Percentiles rank a stretch among this genome's conserved stretches.
phyloP scores from a whole-genome alignment of 2,888 invertebrate species.

The Leptura quadrifasciata region DNA sequence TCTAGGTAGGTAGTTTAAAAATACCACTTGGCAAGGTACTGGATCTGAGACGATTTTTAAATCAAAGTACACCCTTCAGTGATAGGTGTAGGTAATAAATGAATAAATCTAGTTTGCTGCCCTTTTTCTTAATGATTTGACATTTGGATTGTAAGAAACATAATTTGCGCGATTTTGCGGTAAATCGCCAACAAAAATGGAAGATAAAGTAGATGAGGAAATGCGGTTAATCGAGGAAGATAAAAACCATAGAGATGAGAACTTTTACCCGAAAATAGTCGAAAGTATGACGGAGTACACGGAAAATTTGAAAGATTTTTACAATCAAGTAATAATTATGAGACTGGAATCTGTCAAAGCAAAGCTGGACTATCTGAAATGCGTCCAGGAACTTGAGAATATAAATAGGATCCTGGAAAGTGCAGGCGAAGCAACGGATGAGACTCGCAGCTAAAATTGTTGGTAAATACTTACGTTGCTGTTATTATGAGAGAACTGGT shows the following conservation, averaged over 20 bases:
- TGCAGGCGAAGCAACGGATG: background rate
- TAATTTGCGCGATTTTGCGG: background rate
- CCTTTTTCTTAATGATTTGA: background rate
- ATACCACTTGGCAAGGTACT: slow-evolving; percentile 18
- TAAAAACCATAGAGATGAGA: slow-evolving; percentile 1
- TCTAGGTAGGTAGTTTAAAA: slow-evolving; percentile 26
- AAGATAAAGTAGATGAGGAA: slow-evolving; percentile 21
- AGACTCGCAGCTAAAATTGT: background rate
- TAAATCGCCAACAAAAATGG: background rate
- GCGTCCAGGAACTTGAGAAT: slow-evolving; percentile 9
- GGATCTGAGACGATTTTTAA: background rate
- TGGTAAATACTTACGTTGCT: background rate
- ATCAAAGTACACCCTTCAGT: slow-evolving; percentile 10
- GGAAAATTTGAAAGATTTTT: slow-evolving; percentile 21
- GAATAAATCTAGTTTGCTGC: background rate
- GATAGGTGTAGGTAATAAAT: background rate
- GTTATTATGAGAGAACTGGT: background rate
- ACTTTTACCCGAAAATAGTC: slow-evolving; percentile 15
- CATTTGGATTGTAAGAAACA: background rate
- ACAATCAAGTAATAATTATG: slow-evolving; percentile 24
- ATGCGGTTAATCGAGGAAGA: slow-evolving; percentile 6
- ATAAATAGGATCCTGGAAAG: slow-evolving; percentile 5
- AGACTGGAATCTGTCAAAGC: slow-evolving; percentile 20
- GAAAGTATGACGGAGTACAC: slow-evolving; percentile 12
- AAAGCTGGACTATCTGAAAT: slow-evolving; percentile 19